Evolutionary conservation across 2,888 invertebrate species (phyloP), one percentile per base, ranked within the genome.

Genomic region (Gastracanthus pulcherrimus): DNA sequence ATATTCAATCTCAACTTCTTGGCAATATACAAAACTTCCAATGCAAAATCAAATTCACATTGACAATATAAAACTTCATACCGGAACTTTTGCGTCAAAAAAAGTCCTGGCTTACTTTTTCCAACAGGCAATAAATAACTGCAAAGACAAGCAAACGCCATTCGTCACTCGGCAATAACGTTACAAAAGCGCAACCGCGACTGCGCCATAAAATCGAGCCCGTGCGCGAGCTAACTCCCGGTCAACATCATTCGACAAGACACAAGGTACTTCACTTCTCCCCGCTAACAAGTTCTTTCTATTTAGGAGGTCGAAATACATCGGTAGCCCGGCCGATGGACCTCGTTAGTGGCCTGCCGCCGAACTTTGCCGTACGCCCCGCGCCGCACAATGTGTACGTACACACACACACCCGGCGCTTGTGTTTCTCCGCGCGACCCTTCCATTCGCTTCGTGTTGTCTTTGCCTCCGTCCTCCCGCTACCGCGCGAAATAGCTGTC

Each of bases 271-370:
- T n/a, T n/a, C n/a, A 2, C 23, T 31, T 34, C 34, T 29, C 16
- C n/a, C 29, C 34, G 26, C 34, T 38, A 76, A 67, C 76, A 41
- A 76, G 64, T 74, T 69, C 66, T 66, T 72, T 74, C 72, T 48
- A 55, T 58, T 72, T 74, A 66, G 23, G 45, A 72, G 58, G 45
- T 41, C 64, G 38, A 41, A 55, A 67, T 45, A 74, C 72, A 67
- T 60, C 36, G 55, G 13, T 16, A 23, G 67, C 19, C 55, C 41
- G 55, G 55, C 55, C n/a, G 66, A 74, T 67, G 58, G 67, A 79
- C 72, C 66, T 72, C 67, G 72, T 67, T 58, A 79, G 66, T 29
- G 58, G 23, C 66, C 26, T 11, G 51, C 51, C 51, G 19, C 41
- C 31, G 67, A 79, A 74, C 67, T 79, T 74, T 29, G 23, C n/a